A percentile compares a stretch with the other conserved stretches of the same genome.
phyloP scores from a whole-genome alignment of 2,797 vertebrate species.

The Hafferia zeledoni region DNA sequence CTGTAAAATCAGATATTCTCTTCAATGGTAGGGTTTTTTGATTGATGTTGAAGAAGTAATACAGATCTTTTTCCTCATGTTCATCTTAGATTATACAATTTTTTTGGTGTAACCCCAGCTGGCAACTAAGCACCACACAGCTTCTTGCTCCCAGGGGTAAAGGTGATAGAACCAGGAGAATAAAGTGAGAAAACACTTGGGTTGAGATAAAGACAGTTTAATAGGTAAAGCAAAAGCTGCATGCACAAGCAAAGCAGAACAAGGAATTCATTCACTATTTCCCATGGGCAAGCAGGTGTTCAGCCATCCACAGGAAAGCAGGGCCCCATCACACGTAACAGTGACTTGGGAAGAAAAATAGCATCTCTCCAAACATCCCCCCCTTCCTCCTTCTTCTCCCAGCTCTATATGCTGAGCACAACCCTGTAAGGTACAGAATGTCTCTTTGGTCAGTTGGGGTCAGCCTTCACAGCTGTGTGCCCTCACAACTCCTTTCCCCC shows the following conservation, averaged over 20 bases:
- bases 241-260: neutral
- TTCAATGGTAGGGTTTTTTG: neutral
- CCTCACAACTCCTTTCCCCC: fast-evolving
- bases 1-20: neutral
- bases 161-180: neutral
- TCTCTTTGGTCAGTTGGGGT: neutral
- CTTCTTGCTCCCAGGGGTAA: neutral
- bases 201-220: neutral
- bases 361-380: neutral
- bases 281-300: neutral
- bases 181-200: neutral
- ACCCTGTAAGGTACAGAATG: neutral
- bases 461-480: neutral
- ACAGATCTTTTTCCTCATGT: neutral
- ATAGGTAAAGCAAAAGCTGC: neutral
- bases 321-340: neutral
- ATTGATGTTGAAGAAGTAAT: neutral
- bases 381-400: neutral
- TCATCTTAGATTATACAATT: neutral
- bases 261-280: neutral
- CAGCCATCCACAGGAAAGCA: neutral
- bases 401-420: neutral
- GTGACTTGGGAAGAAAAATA: neutral
- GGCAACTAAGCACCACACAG: neutral
- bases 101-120: neutral